phyloP scores from a whole-genome alignment of 2,113 vertebrate species.

The Sphyrna mokarran region DNA sequence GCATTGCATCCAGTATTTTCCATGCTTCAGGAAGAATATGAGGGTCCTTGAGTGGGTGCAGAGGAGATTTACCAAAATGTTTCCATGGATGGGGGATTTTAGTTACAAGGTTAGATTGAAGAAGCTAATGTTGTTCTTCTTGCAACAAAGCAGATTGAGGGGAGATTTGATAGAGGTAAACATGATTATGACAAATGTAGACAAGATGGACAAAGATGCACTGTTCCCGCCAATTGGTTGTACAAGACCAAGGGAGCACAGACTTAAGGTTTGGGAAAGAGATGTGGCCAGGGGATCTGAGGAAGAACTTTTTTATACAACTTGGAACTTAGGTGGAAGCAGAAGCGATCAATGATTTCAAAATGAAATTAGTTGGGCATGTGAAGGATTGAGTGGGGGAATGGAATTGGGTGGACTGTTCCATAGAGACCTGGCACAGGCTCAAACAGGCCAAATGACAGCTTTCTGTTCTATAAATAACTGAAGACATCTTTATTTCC shows the following conservation, averaged over 20 bases:
- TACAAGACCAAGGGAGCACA: neutral
- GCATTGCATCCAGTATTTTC: neutral
- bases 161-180: neutral
- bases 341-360: neutral
- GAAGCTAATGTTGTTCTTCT: neutral
- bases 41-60: neutral
- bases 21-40: neutral
- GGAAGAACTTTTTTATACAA: neutral
- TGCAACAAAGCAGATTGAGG: neutral
- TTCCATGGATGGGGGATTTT: neutral
- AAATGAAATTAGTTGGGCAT: neutral
- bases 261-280: neutral
- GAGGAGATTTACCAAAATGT: neutral
- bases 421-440: neutral
- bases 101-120: neutral
- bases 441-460: neutral
- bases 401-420: neutral
- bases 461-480: neutral
- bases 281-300: neutral
- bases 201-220: neutral
- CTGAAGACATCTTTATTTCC: too few species aligned
- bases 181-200: neutral
- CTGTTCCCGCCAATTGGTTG: neutral
- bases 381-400: neutral
- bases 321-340: neutral